Evolutionary conservation across 2,888 invertebrate genomes (phyloP), one percentile per base, ranked within the genome.

Genomic region (Tubulanus polymorphus): DNA sequence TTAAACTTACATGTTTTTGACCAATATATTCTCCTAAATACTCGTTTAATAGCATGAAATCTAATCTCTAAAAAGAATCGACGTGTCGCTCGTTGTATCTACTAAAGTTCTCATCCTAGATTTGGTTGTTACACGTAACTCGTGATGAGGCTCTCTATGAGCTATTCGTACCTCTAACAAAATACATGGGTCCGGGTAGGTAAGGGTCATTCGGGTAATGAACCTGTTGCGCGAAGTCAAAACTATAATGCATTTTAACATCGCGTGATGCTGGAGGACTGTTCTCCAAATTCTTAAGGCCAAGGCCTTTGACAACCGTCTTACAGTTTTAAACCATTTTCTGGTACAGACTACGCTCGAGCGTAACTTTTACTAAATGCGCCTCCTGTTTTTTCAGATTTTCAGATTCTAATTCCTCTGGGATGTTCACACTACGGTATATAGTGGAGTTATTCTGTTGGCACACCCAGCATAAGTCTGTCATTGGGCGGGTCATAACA

Each of bases 151-250:
- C n/a, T n/a, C n/a, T n/a, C n/a, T n/a, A n/a, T n/a, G n/a, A n/a
- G n/a, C n/a, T n/a, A n/a, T n/a, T n/a, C n/a, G n/a, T n/a, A n/a
- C n/a, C n/a, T n/a, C n/a, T n/a, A n/a, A n/a, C n/a, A n/a, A n/a
- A n/a, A 41, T 59, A 63, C 1, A 66, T 37, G 12, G 65, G 66
- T 25, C 69, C 68, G 12, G 65, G 65, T 52, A 66, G 65, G 18
- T 55, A 53, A n/a, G 65, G 58, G 35, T 63, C 53, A 27, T 51
- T 59, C 2, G 62, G 66, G 37, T 57, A 64, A 32, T 63, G 59
- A 10, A 66, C 57, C 41, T 65, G 65, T 27, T 67, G 66, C 15
- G 63, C 63, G 61, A 56, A 63, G 29, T 65, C 64, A 57, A 63
- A 63, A 10, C 51, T 53, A 32, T 65, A 64, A 32, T 63, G 64